These are phyloP conservation scores for Vireo griseus DNA, from an alignment of 2,797 vertebrate species.

Conservation along the genomic window DNA sequence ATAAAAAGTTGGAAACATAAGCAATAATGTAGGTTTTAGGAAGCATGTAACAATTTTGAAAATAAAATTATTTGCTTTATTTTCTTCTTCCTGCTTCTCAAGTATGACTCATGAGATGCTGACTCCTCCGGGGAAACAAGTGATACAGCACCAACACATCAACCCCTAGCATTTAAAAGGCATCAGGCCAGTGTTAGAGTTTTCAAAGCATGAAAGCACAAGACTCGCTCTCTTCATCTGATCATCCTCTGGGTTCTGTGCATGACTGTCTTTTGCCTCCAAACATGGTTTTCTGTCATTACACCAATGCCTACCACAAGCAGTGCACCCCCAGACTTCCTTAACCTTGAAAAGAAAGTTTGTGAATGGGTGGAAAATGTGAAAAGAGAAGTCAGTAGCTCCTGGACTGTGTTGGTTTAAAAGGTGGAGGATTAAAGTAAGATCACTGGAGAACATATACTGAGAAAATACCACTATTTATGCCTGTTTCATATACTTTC, in stretches of 20 bases:
- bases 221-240: background rate
- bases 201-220: background rate
- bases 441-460: background rate
- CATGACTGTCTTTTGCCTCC: background rate
- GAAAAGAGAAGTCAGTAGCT: background rate
- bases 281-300: background rate
- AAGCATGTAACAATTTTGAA: background rate
- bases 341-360: background rate
- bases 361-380: background rate
- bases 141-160: background rate
- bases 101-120: background rate
- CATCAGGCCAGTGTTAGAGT: background rate
- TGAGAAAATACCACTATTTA: background rate
- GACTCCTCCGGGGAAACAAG: background rate
- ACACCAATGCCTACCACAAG: background rate
- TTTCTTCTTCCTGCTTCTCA: background rate
- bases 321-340: background rate
- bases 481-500: background rate
- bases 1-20: background rate
- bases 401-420: background rate
- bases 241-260: background rate
- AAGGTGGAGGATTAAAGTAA: background rate
- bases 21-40: slow-evolving; percentile 12
- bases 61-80: background rate
- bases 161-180: background rate